Percentiles rank a stretch among this genome's conserved stretches.
Conservation (phyloP, 2,113 vertebrate genomes). For the Mesoclemmys tuberculata region DNA sequence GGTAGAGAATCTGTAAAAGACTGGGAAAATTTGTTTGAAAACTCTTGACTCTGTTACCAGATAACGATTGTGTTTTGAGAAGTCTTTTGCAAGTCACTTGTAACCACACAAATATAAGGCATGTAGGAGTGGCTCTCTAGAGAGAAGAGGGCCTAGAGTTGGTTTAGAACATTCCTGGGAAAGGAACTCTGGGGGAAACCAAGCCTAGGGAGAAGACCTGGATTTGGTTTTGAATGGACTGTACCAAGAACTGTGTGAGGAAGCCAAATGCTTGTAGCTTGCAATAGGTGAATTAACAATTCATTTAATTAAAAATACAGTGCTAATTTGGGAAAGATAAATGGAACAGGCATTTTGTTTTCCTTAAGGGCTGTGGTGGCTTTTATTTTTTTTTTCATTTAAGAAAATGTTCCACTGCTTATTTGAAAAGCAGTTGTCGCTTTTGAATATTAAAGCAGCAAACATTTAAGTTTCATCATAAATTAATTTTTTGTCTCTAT, state of each 20-base stretch:
- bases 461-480: not conserved
- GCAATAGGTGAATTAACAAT: not conserved
- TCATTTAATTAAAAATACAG: not conserved
- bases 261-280: not conserved
- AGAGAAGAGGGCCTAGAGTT: not conserved
- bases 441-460: not conserved
- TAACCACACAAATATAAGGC: too few species aligned
- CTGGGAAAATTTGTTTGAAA: not conserved
- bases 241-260: not conserved
- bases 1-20: not conserved
- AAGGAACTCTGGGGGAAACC: not conserved
- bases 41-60: not conserved
- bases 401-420: not conserved
- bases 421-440: not conserved
- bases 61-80: too few species aligned
- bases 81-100: too few species aligned
- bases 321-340: not conserved
- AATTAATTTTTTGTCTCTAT: not conserved
- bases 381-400: not conserved
- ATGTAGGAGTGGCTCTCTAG: not conserved
- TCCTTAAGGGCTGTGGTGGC: not conserved
- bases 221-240: not conserved
- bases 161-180: not conserved
- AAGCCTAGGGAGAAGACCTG: not conserved
- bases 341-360: not conserved